Percentiles rank a stretch among this genome's conserved stretches.
These are phyloP conservation scores for Pseudolycoriella hygida DNA, from an alignment of 2,888 invertebrate genomes.

Conservation along the genomic window DNA sequence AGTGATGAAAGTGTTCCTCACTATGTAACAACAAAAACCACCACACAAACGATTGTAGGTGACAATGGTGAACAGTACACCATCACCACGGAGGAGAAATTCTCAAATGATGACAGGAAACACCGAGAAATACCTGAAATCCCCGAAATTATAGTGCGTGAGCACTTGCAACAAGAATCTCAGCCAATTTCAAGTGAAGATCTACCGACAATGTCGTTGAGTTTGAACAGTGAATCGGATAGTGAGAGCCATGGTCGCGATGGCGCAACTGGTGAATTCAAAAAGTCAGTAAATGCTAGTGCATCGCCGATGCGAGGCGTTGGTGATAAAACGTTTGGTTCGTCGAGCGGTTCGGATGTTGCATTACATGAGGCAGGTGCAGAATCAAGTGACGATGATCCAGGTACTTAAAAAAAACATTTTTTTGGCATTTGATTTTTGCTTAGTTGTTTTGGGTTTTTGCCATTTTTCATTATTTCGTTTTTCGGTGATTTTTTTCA, in stretches of 20 bases:
- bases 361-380: constrained; percentile 43
- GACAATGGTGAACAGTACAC: background rate
- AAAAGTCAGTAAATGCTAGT: background rate
- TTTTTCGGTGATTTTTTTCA: background rate
- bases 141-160: background rate
- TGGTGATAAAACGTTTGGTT: constrained; percentile 33
- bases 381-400: constrained; percentile 42
- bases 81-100: constrained; percentile 4
- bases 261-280: background rate
- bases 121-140: background rate
- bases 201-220: constrained; percentile 15
- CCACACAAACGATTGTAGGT: background rate
- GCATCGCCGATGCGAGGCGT: background rate
- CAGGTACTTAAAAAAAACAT: constrained; percentile 31
- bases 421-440: background rate
- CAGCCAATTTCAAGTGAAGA: background rate
- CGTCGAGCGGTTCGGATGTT: constrained; percentile 44
- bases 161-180: background rate
- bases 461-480: background rate
- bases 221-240: constrained; percentile 29
- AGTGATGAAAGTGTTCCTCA: background rate
- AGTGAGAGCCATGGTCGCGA: constrained; percentile 20
- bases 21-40: background rate
- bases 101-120: background rate
- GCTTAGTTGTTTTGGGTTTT: background rate